Conservation (phyloP, 2,888 invertebrate species). For the Acheta domesticus region DNA sequence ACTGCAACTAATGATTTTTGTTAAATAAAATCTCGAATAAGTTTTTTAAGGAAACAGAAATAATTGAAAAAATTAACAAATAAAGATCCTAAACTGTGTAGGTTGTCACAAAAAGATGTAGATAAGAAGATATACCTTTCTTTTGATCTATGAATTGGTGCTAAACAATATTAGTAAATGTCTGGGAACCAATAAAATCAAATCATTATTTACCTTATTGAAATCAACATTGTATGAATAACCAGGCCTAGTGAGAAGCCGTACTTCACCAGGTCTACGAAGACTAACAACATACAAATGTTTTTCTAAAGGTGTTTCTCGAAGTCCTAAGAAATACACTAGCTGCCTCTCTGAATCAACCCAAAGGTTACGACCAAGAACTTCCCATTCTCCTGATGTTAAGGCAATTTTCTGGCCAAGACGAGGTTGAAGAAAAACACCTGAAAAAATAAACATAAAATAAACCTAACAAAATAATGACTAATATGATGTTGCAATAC, state of each 20-base stretch:
- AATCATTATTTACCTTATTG: conserved; percentile 58
- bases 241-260: conserved; percentile 75
- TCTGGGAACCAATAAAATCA: neutral
- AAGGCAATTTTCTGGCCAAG: conserved; percentile 57
- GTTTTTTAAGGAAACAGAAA: conserved; percentile 2
- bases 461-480: neutral
- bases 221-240: conserved; percentile 82
- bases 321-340: conserved; percentile 87
- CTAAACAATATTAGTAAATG: too few relatives aligned
- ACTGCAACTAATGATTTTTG: conserved; percentile 23
- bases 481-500: too few relatives aligned
- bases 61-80: neutral
- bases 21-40: neutral
- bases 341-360: conserved; percentile 74
- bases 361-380: conserved; percentile 80
- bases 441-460: conserved; percentile 28
- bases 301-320: conserved; percentile 87
- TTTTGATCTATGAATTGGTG: too few relatives aligned
- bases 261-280: conserved; percentile 65
- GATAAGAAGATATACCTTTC: too few relatives aligned
- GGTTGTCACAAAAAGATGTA: neutral
- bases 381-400: conserved; percentile 92
- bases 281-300: conserved; percentile 85
- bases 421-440: conserved; percentile 36
- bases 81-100: neutral